Conservation (phyloP, 2,113 vertebrate species). For the Thalassoma bifasciatum region DNA sequence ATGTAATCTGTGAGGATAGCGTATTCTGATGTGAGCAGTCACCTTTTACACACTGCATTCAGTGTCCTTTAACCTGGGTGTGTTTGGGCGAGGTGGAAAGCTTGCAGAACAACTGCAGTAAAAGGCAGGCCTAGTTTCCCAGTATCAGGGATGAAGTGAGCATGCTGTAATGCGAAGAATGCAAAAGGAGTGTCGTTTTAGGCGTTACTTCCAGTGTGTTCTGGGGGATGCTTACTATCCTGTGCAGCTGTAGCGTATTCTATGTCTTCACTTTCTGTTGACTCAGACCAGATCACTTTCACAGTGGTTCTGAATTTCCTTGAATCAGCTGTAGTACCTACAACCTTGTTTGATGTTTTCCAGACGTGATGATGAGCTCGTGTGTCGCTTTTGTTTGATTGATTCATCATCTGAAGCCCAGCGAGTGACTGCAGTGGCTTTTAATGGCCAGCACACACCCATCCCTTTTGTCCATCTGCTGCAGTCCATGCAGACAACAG, state of each 20-base stretch:
- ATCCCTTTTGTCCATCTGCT: background rate
- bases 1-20: slow-evolving; percentile 67
- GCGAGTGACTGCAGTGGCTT: background rate
- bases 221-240: background rate
- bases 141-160: background rate
- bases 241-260: background rate
- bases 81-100: slow-evolving; percentile 40
- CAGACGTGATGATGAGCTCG: background rate
- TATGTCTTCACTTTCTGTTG: background rate
- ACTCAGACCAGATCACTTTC: background rate
- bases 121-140: background rate
- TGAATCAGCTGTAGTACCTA: background rate
- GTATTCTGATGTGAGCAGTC: slow-evolving; percentile 16
- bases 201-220: background rate
- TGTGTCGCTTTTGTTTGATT: background rate
- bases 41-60: slow-evolving; percentile 14
- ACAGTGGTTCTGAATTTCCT: background rate
- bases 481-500: slow-evolving; percentile 1
- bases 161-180: slow-evolving; percentile 5
- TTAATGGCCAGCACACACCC: too few species aligned
- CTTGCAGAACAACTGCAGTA: slow-evolving; percentile 7
- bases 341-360: background rate
- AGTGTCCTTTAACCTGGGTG: slow-evolving; percentile 63
- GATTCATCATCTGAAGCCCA: background rate
- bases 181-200: background rate